Evolutionary conservation across 2,113 vertebrate species (phyloP).

Genomic region (Protobothrops mucrosquamatus): DNA sequence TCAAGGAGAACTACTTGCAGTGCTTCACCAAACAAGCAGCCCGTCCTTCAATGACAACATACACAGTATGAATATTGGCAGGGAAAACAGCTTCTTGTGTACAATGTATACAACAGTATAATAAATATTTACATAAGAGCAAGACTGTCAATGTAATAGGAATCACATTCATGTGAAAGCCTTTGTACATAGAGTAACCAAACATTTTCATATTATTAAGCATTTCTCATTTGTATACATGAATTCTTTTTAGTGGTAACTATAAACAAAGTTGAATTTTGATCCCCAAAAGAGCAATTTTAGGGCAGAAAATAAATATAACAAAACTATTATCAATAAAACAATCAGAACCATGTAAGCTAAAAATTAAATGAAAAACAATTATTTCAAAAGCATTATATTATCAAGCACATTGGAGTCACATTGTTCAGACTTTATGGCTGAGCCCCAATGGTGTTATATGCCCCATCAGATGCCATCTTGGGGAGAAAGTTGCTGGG

Average conservation of each 20-base stretch:
- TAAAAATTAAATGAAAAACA: not conserved
- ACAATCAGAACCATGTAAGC: not conserved
- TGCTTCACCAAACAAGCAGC: not conserved
- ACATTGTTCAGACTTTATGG: not conserved
- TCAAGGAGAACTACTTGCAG: not conserved
- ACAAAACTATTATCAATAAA: not conserved
- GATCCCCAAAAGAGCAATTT: not conserved
- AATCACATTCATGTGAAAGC: not conserved
- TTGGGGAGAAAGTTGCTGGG: not conserved
- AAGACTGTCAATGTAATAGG: not conserved
- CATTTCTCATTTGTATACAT: not conserved
- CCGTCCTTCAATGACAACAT: not conserved
- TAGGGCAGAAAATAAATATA: not conserved
- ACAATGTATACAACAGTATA: not conserved
- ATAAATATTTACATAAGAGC: not conserved
- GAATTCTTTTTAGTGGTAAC: not conserved
- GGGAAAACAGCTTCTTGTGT: not conserved
- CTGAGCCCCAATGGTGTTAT: not conserved
- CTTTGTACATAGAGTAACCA: not conserved
- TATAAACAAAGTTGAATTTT: not conserved
- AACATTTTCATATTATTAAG: not conserved
- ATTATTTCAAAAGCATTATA: not conserved
- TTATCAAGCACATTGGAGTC: not conserved
- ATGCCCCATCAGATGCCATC: not conserved
- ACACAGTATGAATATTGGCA: not conserved